A percentile compares a stretch with the other conserved stretches of the same genome.
phyloP scores from a whole-genome alignment of 2,888 invertebrate species.

The Pimpla rufipes region DNA sequence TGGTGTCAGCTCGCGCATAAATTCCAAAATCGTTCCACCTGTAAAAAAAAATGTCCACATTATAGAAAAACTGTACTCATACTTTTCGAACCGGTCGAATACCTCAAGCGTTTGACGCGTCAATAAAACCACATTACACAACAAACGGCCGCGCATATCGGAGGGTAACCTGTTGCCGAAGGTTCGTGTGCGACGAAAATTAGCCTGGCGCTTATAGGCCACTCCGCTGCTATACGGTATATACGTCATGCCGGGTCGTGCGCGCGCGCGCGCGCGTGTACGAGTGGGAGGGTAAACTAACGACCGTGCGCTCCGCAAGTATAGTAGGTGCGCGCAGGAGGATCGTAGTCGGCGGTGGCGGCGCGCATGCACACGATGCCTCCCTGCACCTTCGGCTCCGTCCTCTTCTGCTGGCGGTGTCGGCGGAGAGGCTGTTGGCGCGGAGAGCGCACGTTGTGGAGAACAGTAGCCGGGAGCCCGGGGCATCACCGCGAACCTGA shows the following conservation, averaged over 20 bases:
- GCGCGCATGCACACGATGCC: conserved; percentile 38
- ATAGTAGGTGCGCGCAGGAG: conserved; percentile 22
- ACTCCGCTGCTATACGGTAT: not conserved
- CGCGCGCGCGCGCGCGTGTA: conserved; percentile 26
- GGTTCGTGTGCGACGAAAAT: conserved; percentile 54
- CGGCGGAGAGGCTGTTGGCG: conserved; percentile 36
- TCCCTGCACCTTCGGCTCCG: conserved; percentile 46
- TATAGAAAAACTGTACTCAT: no score
- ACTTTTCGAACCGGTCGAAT: no score
- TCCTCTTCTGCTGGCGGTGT: not conserved
- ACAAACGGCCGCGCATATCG: conserved; percentile 48
- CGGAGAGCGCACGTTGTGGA: conserved; percentile 71
- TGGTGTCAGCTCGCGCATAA: no score
- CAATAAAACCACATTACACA: not conserved
- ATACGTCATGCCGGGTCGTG: conserved; percentile 23
- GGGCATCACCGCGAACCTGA: conserved; percentile 81
- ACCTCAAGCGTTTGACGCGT: no score
- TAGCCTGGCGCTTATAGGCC: conserved; percentile 57
- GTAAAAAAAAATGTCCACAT: no score
- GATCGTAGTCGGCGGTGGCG: conserved; percentile 33
- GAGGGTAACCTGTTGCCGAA: conserved; percentile 14
- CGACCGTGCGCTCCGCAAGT: conserved; percentile 52
- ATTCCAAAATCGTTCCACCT: no score
- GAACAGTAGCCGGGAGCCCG: conserved; percentile 82
- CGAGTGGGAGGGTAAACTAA: conserved; percentile 61